These are phyloP conservation scores for Cygnus olor DNA, from an alignment of 2,797 vertebrate species.

Conservation along the genomic window DNA sequence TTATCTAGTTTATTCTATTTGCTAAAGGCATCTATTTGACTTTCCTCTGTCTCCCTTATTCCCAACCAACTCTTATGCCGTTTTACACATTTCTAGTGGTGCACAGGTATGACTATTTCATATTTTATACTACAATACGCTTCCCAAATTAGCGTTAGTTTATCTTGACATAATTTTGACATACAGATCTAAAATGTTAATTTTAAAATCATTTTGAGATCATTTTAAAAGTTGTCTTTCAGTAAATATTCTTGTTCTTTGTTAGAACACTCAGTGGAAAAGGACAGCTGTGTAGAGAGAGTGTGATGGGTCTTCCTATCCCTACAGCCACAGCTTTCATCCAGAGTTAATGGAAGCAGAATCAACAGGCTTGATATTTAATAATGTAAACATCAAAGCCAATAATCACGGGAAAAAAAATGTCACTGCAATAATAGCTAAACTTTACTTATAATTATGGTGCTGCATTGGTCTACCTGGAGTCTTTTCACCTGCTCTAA, in stretches of 20 bases:
- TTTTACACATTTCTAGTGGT: background rate
- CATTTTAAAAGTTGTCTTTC: background rate
- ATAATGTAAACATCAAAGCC: background rate
- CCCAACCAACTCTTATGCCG: background rate
- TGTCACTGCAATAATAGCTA: background rate
- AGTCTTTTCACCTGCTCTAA: background rate
- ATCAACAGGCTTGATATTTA: background rate
- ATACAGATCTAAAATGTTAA: background rate
- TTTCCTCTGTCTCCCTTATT: background rate
- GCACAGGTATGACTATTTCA: background rate
- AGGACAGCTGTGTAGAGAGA: background rate
- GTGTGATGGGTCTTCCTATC: background rate
- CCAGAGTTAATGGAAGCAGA: background rate
- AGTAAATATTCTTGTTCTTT: background rate
- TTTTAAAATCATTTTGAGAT: too few relatives aligned
- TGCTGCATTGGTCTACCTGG: background rate
- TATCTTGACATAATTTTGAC: background rate
- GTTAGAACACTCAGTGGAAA: background rate
- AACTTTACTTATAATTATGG: background rate
- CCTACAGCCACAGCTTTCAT: background rate
- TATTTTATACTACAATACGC: background rate
- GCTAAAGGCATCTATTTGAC: background rate
- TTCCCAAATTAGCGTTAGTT: background rate
- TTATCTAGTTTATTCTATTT: background rate
- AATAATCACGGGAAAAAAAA: background rate